Evolutionary conservation across 2,113 vertebrate genomes (phyloP).

Genomic region (Ctenodactylus gundi): DNA sequence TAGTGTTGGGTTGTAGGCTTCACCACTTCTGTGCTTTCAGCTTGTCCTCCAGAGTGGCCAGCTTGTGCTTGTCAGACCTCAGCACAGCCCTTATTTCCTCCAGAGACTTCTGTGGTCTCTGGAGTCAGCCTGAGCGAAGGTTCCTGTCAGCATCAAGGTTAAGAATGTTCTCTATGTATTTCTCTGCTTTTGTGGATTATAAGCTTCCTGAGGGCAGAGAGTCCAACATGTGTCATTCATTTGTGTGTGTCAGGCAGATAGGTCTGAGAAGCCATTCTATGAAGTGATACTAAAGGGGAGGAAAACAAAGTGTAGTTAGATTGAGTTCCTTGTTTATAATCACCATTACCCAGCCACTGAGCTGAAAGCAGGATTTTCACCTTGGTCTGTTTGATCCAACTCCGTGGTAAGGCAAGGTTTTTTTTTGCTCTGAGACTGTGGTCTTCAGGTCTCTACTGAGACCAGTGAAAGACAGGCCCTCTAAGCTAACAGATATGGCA

Average conservation of each 20-base stretch:
- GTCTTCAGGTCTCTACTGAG: neutral
- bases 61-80: neutral
- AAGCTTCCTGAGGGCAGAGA: neutral
- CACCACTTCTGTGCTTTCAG: neutral
- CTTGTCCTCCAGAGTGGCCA: neutral
- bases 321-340: neutral
- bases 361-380: neutral
- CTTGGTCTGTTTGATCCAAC: neutral
- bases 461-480: neutral
- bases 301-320: neutral
- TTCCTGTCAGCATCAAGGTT: neutral
- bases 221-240: neutral
- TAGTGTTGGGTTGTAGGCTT: neutral
- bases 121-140: neutral
- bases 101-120: neutral
- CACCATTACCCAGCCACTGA: neutral
- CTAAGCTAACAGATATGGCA: neutral
- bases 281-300: neutral
- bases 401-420: neutral
- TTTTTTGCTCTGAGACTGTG: neutral
- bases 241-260: neutral
- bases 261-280: neutral
- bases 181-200: neutral
- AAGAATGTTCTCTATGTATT: neutral
- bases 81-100: neutral